phyloP scores from a whole-genome alignment of 2,113 vertebrate genomes.

The Microtus montanus region DNA sequence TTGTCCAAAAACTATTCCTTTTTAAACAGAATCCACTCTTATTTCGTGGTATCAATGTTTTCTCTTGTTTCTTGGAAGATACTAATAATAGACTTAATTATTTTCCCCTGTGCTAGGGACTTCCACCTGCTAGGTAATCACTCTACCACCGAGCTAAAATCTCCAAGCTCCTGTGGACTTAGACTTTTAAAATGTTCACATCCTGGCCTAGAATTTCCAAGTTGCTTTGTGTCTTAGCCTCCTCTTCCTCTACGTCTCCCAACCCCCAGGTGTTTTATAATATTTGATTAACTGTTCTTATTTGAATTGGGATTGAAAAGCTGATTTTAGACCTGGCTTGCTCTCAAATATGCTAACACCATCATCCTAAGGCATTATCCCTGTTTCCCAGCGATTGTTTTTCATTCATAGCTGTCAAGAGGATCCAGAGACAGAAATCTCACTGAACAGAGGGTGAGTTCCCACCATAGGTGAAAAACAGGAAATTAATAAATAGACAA shows the following conservation, averaged over 20 bases:
- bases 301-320: neutral
- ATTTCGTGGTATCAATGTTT: neutral
- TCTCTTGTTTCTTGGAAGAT: neutral
- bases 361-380: constrained; percentile 25
- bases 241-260: neutral
- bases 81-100: constrained; percentile 5
- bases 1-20: neutral
- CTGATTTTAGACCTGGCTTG: neutral
- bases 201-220: neutral
- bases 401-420: constrained; percentile 6
- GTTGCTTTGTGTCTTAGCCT: neutral
- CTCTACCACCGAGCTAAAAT: neutral
- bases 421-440: neutral
- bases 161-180: neutral
- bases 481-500: constrained; percentile 21
- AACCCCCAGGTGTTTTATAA: neutral
- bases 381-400: constrained; percentile 7
- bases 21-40: constrained; percentile 8
- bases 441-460: neutral
- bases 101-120: neutral
- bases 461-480: neutral
- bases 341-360: neutral
- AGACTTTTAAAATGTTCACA: neutral
- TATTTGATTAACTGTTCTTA: constrained; percentile 31
- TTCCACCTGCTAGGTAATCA: neutral